A percentile compares a stretch with the other conserved stretches of the same genome.
Evolutionary conservation across 2,797 vertebrate genomes (phyloP).

Genomic region (Ctenopoma multispine): DNA sequence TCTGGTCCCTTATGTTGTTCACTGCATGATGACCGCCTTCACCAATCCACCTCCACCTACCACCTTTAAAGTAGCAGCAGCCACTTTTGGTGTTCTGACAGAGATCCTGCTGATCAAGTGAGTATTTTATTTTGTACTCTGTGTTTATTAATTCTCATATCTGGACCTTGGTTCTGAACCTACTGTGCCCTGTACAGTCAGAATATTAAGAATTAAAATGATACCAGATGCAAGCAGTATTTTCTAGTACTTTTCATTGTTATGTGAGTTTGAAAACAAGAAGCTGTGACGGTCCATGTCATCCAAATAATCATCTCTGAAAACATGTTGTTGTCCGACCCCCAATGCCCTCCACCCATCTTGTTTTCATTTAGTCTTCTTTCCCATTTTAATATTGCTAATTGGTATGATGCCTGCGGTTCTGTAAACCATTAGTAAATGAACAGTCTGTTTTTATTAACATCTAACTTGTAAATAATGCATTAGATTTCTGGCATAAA

Average conservation of each 20-base stretch:
- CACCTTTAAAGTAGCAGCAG: slow-evolving; percentile 68
- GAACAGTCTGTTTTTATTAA: slow-evolving; percentile 98
- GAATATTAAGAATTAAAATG: slow-evolving; percentile 25
- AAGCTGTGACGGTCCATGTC: slow-evolving; percentile 22
- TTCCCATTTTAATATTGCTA: slow-evolving; percentile 90
- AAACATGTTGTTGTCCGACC: slow-evolving; percentile 55
- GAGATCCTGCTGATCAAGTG: slow-evolving; percentile 78
- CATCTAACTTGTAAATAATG: slow-evolving; percentile 98
- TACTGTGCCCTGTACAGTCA: not conserved
- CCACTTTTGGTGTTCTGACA: slow-evolving; percentile 62
- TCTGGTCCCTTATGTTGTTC: slow-evolving; percentile 69
- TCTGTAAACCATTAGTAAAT: slow-evolving; percentile 97
- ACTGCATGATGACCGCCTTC: slow-evolving; percentile 67
- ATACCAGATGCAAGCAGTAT: slow-evolving; percentile 36
- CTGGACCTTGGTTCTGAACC: slow-evolving; percentile 36
- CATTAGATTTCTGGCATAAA: slow-evolving; percentile 93
- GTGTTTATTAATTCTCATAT: slow-evolving; percentile 8
- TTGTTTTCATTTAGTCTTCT: slow-evolving; percentile 67
- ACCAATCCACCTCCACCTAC: slow-evolving; percentile 59
- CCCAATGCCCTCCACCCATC: slow-evolving; percentile 14
- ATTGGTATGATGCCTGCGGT: slow-evolving; percentile 93
- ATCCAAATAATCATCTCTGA: slow-evolving; percentile 65
- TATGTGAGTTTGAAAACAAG: slow-evolving; percentile 50
- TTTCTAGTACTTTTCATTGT: slow-evolving; percentile 47
- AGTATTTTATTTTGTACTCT: slow-evolving; percentile 51